Evolutionary conservation across 2,113 vertebrate genomes (phyloP), one percentile per base, ranked within the genome.

Genomic region (Percopsis transmontana): DNA sequence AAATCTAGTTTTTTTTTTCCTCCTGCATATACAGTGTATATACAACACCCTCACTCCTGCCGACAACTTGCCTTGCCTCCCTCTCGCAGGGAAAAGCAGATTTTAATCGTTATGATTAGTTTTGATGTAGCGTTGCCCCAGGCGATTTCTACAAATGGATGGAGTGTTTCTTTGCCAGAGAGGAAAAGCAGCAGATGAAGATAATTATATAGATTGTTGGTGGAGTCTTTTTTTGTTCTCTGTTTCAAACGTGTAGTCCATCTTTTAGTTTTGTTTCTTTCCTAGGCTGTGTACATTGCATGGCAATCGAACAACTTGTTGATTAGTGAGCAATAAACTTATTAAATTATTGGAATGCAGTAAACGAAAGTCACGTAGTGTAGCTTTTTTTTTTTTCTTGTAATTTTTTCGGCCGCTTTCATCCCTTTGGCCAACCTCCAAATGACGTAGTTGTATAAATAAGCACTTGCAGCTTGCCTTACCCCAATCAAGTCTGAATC

Each of bases 41-140:
- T 88, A 91, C 91, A 93, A 91, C 90, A 92, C 86, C 86, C 91
- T 93, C 90, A 90, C 94, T 93, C 90, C 93, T 94, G 91, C 93
- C 92, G 93, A 90, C 90, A 95, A 96, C 94, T 95, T 95, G 94
- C 94, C 92, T 94, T 92, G 92, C 93, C 92, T 93, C 91, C 86
- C 93, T 94, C 93, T 95, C 92, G 93, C 93, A 94, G 93, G 95
- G 94, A 94, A 97, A 95, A 97, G 95, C 96, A 96, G 96, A 99
- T 99, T 97, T 97, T 98, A 99, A 98, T 99, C 97, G 97, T 96
- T 96, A 96, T 98, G 97, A 99, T 99, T 98, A 98, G 97, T 98
- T 99, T 98, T 96, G 97, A 99, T 99, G 96, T 96, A 96, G 96
- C 94, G 93, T 95, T 95, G 93, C 96, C 96, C 77, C 91, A 41